These are phyloP conservation scores for Reinhardtius hippoglossoides DNA, from an alignment of 2,113 vertebrate genomes.

Conservation along the genomic window DNA sequence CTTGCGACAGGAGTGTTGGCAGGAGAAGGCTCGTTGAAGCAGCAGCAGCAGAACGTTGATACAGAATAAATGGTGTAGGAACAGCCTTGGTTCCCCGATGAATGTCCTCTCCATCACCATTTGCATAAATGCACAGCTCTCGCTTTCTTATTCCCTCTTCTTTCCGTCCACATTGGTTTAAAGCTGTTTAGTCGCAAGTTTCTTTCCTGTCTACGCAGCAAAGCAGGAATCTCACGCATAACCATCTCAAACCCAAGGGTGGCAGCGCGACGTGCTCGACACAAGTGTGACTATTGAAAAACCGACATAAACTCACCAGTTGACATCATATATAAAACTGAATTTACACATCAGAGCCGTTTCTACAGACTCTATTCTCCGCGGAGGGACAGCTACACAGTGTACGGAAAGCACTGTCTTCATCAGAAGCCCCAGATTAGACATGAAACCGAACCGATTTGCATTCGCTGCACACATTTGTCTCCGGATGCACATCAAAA, in stretches of 20 bases:
- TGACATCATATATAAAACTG: slow-evolving; percentile 36
- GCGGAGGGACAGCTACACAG: slow-evolving; percentile 5
- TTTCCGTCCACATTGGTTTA: not conserved
- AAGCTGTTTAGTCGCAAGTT: not conserved
- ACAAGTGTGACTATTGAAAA: not conserved
- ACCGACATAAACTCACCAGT: slow-evolving; percentile 24
- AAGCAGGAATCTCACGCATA: slow-evolving; percentile 7
- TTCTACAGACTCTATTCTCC: slow-evolving; percentile 14
- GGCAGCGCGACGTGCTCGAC: not conserved
- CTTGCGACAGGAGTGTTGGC: not conserved
- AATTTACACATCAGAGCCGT: slow-evolving; percentile 54
- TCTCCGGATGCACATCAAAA: slow-evolving; percentile 35
- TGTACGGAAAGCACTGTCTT: slow-evolving; percentile 18
- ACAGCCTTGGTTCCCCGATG: not conserved
- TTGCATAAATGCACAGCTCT: not conserved
- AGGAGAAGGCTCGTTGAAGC: slow-evolving; percentile 2
- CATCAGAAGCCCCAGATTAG: slow-evolving; percentile 39
- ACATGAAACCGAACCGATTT: slow-evolving; percentile 49
- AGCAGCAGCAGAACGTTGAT: not conserved
- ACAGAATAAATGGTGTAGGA: not conserved
- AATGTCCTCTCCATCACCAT: not conserved
- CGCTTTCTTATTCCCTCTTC: fast-evolving
- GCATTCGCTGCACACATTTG: slow-evolving; percentile 23
- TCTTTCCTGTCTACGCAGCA: slow-evolving; percentile 10
- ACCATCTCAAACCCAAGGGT: not conserved